Percentiles rank a stretch among this genome's conserved stretches.
Conservation (phyloP, 2,888 invertebrate species). For the Drosophila monieri region DNA sequence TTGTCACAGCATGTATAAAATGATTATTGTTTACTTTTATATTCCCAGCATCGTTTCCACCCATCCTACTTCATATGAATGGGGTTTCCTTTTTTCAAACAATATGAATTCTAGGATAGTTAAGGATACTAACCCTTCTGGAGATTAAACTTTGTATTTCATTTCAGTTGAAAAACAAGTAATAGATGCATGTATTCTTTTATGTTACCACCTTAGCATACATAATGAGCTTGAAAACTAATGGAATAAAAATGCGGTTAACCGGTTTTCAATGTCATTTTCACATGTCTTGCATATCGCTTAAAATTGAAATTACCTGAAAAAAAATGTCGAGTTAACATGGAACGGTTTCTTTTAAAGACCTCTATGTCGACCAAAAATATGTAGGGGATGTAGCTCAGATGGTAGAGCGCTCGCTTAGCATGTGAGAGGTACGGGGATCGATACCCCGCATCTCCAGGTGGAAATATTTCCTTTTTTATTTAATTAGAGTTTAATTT, state of each 20-base stretch:
- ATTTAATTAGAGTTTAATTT: conserved; percentile 57
- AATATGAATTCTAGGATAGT: neutral
- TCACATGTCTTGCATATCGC: neutral
- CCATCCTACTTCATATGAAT: neutral
- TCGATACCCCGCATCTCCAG: conserved; percentile 84
- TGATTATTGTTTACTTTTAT: conserved; percentile 61
- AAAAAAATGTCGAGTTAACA: neutral
- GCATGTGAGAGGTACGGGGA: conserved; percentile 84
- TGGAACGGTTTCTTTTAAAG: neutral
- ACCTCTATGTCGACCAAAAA: neutral
- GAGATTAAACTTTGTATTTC: neutral
- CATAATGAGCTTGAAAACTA: neutral
- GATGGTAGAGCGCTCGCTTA: conserved; percentile 84
- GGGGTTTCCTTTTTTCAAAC: neutral
- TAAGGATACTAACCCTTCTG: neutral
- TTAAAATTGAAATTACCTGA: neutral
- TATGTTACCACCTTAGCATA: neutral
- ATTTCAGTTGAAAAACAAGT: neutral
- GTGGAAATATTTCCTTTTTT: neutral
- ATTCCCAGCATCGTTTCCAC: neutral
- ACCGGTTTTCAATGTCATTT: neutral
- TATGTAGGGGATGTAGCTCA: conserved; percentile 42
- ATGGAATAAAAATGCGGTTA: neutral
- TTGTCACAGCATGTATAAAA: conserved; percentile 67
- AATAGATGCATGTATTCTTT: neutral